phyloP scores from a whole-genome alignment of 2,888 invertebrate genomes.

The Steinernema scapterisci region DNA sequence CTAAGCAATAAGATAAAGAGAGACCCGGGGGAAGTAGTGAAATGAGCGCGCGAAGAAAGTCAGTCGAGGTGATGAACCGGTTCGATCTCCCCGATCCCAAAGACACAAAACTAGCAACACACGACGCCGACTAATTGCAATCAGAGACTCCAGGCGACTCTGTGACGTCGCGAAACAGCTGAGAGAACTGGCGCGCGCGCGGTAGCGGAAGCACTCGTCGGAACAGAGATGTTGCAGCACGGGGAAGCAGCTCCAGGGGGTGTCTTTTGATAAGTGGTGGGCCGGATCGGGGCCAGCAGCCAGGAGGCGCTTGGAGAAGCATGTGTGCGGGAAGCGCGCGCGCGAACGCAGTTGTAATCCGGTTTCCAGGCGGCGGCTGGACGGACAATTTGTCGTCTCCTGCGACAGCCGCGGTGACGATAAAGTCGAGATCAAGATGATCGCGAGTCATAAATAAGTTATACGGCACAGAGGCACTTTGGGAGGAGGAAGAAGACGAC shows the following conservation, averaged over 20 bases:
- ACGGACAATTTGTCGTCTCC: no score
- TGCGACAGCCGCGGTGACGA: no score
- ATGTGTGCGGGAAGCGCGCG: not conserved
- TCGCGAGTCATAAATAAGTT: conserved; percentile 13
- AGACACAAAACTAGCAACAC: not conserved
- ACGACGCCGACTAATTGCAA: conserved; percentile 24
- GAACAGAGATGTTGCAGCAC: no score
- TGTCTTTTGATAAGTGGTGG: not conserved
- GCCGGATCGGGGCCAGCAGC: conserved; percentile 5
- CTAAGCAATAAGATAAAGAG: conserved; percentile 7
- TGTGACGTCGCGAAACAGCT: conserved; percentile 12
- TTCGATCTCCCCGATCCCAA: no score
- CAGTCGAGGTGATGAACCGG: conserved; percentile 10
- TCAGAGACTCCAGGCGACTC: not conserved
- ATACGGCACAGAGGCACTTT: no score
- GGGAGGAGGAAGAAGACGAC: no score
- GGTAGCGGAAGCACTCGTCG: not conserved
- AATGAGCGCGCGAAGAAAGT: not conserved
- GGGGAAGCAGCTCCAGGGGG: not conserved
- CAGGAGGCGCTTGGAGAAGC: not conserved
- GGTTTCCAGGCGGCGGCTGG: not conserved
- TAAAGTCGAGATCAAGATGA: not conserved
- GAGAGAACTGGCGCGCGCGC: not conserved
- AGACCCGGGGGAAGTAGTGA: not conserved
- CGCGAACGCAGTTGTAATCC: conserved; percentile 17